phyloP scores from a whole-genome alignment of 2,113 vertebrate genomes.

The Podocnemis expansa region DNA sequence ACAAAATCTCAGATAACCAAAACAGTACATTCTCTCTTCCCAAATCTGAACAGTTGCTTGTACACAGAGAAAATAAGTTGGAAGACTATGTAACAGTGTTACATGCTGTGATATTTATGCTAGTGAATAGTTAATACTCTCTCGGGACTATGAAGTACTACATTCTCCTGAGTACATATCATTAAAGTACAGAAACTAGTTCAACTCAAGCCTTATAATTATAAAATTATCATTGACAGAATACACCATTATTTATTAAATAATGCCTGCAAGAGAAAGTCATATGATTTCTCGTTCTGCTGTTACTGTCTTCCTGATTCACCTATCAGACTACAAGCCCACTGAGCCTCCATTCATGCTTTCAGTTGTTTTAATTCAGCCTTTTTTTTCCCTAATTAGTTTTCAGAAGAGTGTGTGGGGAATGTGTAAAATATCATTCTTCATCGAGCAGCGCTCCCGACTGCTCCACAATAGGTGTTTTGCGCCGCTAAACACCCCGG shows the following conservation, averaged over 20 bases:
- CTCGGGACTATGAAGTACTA: neutral
- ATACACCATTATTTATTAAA: neutral
- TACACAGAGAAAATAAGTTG: neutral
- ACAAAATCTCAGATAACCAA: neutral
- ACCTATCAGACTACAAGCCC: neutral
- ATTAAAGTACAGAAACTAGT: neutral
- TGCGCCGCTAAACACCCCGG: too few species aligned
- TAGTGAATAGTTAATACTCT: too few species aligned
- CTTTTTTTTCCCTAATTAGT: neutral
- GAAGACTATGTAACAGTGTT: neutral
- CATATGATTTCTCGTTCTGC: neutral
- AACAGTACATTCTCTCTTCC: neutral
- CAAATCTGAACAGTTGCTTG: neutral
- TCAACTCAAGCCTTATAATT: neutral
- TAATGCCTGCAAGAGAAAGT: neutral
- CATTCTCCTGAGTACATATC: neutral
- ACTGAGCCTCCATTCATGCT: neutral
- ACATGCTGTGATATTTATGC: neutral
- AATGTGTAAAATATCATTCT: neutral
- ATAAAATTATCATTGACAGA: neutral
- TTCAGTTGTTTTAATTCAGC: neutral
- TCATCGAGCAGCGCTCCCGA: too few species aligned
- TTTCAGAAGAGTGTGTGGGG: neutral
- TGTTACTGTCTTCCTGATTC: neutral
- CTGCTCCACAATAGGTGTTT: too few species aligned